Evolutionary conservation across 2,888 invertebrate genomes (phyloP), one percentile per base, ranked within the genome.

Genomic region (Drosophila koepferae): DNA sequence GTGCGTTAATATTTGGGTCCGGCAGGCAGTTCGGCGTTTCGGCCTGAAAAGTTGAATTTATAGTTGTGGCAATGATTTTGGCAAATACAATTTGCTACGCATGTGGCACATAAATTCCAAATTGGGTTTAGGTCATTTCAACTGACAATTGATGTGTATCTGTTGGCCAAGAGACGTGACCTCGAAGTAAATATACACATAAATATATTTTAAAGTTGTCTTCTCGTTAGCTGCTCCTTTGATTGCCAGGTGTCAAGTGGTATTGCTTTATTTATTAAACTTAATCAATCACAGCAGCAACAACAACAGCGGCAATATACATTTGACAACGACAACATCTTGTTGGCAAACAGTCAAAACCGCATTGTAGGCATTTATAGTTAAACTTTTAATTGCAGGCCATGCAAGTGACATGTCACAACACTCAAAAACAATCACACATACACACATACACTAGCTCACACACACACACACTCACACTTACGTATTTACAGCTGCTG

Each of bases 361-460:
- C 85, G 70, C 85, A 85, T 68, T 67, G 68, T 79, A 72, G 85
- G 79, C 72, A 82, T 82, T 87, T 77, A 76, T 61, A 66, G 79
- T 76, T 74, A 71, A 79, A 77, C 65, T 81, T 81, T 87, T 87
- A 87, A 87, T 87, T 85, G 87, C 82, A 77, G 81, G 41, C 70
- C 40, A 64, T 74, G 74, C 72, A 64, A 82, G 71, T 82, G 85
- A 87, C 81, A 85, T 81, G 71, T 74, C 78, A 82, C 75, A 85
- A 73, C 70, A 78, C 71, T 71, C 66, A 49, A 34, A 65, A 66
- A 43, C 63, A 65, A 53, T 51, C 48, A 55, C 31, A 64, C 36
- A 63, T 34, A 20, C 44, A 14, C 20, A 44, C 20, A 7, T 5
- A 20, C 41, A 34, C 20, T n/a, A n/a, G n/a, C 8, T 40, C 8